A percentile compares a stretch with the other conserved stretches of the same genome.
Evolutionary conservation across 2,113 vertebrate genomes (phyloP).

Genomic region (Takifugu flavidus): DNA sequence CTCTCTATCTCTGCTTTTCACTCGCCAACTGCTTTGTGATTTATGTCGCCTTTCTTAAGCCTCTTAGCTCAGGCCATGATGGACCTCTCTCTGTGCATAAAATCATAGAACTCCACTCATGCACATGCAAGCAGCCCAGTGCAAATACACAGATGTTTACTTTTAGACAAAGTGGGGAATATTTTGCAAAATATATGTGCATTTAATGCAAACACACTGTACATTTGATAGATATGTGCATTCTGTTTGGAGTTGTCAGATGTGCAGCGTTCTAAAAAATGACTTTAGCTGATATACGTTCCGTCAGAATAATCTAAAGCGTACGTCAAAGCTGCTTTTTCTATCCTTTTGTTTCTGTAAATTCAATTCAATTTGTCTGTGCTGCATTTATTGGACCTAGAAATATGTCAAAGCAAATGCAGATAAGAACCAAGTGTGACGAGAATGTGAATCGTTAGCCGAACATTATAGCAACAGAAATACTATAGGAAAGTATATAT

Average conservation of each 20-base stretch:
- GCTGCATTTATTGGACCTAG: neutral
- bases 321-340: slow-evolving; percentile 3
- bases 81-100: slow-evolving; percentile 10
- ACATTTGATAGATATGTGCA: neutral
- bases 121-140: neutral
- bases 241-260: neutral
- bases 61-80: slow-evolving; percentile 43
- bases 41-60: slow-evolving; percentile 55
- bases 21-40: slow-evolving; percentile 39
- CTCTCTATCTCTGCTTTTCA: slow-evolving; percentile 41
- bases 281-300: slow-evolving; percentile 5
- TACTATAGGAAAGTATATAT: too few species aligned
- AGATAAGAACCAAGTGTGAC: too few species aligned
- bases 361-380: neutral
- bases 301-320: slow-evolving; percentile 10
- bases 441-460: too few species aligned
- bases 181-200: neutral
- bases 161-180: slow-evolving; percentile 21
- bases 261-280: neutral
- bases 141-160: slow-evolving; percentile 31
- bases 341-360: neutral
- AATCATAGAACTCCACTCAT: neutral
- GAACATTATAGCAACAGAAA: too few species aligned
- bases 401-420: neutral
- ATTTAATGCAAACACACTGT: too few species aligned